A percentile compares a stretch with the other conserved stretches of the same genome.
phyloP scores from a whole-genome alignment of 2,888 invertebrate genomes.

The Capitulum mitella region DNA sequence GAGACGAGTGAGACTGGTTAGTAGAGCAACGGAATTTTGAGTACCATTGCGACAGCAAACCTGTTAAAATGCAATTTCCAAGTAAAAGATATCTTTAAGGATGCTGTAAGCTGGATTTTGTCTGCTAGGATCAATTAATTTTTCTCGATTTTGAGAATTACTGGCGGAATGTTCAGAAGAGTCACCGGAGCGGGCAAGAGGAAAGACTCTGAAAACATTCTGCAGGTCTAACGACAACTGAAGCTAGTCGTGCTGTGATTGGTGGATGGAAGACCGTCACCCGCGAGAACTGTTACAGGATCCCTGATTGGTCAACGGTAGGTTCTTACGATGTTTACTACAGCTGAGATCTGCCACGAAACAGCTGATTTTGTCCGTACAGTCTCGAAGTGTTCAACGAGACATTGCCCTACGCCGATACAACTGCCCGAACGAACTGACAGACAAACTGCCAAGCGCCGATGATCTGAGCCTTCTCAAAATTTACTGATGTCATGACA shows the following conservation, averaged over 20 bases:
- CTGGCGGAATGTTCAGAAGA: no score
- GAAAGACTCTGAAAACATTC: no score
- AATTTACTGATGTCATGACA: no score
- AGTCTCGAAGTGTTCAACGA: neutral
- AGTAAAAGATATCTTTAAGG: no score
- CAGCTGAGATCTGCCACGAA: neutral
- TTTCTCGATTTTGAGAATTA: no score
- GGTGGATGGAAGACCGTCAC: neutral
- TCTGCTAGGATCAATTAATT: no score
- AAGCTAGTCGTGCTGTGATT: neutral
- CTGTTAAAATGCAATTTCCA: no score
- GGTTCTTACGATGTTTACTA: constrained; percentile 16
- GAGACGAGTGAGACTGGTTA: neutral
- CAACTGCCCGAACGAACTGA: neutral
- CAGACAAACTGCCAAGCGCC: no score
- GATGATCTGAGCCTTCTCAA: no score
- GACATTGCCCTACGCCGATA: neutral
- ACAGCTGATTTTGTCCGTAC: neutral
- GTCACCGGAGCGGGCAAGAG: no score
- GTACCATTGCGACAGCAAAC: no score
- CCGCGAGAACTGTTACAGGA: neutral
- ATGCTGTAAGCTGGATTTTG: no score
- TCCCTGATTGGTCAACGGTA: neutral
- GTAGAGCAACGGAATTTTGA: neutral
- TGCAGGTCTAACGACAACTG: neutral